Evolutionary conservation across 37 sponge, comb jelly and placozoan genomes (phyloP).

Genomic region (Chondrilla cf. caribensis): DNA sequence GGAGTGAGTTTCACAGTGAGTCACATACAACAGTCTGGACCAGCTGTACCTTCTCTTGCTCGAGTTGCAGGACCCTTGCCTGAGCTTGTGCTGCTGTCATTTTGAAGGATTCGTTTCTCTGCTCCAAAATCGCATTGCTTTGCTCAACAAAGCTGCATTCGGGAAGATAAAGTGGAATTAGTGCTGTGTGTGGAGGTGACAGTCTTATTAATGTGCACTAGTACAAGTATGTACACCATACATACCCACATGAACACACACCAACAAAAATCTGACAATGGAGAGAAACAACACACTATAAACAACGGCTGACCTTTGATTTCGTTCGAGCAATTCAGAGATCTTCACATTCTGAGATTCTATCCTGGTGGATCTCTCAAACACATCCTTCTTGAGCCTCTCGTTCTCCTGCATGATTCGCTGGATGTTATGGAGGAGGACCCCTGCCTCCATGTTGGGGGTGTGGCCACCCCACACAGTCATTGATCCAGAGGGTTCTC

Average conservation of each 20-base stretch:
- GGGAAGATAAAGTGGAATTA: neutral
- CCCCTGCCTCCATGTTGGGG: conserved; percentile 87
- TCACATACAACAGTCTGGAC: no score
- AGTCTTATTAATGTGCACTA: neutral
- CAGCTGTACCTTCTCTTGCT: conserved; percentile 92
- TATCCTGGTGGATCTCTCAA: conserved; percentile 88
- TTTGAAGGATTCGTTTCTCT: conserved; percentile 91
- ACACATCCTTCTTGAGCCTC: conserved; percentile 86
- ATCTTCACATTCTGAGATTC: conserved; percentile 91
- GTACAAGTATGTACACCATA: neutral
- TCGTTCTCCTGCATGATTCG: conserved; percentile 90
- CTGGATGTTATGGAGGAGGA: conserved; percentile 90
- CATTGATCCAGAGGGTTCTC: conserved; percentile 1
- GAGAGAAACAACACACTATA: neutral
- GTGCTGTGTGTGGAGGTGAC: neutral
- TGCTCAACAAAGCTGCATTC: conserved; percentile 86
- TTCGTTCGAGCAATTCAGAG: conserved; percentile 85
- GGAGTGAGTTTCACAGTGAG: no score
- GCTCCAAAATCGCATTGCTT: conserved; percentile 90
- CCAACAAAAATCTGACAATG: neutral
- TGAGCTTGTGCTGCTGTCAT: conserved; percentile 82
- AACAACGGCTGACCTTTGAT: conserved; percentile 64
- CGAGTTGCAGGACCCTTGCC: conserved; percentile 73
- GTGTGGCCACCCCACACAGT: conserved; percentile 31
- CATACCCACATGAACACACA: no score